A percentile compares a stretch with the other conserved stretches of the same genome.
phyloP scores from a whole-genome alignment of 1,140 invertebrate species.

The Radopholus similis region DNA sequence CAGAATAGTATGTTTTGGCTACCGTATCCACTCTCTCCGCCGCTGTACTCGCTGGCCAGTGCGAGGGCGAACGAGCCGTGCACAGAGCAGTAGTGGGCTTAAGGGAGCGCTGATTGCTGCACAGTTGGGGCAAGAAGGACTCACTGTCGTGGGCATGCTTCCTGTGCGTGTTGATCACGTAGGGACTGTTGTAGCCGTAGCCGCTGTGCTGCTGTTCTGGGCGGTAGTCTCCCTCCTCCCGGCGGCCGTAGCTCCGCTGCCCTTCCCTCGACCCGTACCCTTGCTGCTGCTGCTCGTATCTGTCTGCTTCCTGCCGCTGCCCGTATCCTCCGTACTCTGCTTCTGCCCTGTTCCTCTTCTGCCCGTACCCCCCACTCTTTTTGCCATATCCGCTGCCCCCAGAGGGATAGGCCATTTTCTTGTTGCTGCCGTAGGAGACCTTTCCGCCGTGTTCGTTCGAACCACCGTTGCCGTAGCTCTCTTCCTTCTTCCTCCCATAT shows the following conservation, averaged over 20 bases:
- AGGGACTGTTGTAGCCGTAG: neutral
- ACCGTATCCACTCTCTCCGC: neutral
- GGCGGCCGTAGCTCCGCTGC: neutral
- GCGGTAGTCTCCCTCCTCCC: no score
- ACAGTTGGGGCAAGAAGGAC: neutral
- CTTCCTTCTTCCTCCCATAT: neutral
- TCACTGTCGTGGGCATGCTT: neutral
- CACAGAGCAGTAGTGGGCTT: conserved; percentile 29
- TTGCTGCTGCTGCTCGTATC: no score
- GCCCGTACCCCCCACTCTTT: neutral
- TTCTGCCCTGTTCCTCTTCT: neutral
- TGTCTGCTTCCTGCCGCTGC: no score
- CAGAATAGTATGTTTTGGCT: no score
- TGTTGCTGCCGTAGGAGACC: no score
- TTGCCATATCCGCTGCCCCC: neutral
- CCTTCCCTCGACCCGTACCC: no score
- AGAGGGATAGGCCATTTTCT: no score
- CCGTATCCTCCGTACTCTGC: neutral
- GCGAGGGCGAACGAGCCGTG: conserved; percentile 23
- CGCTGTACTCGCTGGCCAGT: neutral
- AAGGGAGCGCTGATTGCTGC: neutral
- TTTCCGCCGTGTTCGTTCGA: no score
- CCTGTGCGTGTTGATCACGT: neutral
- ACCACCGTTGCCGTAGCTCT: neutral
- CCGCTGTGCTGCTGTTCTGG: neutral